Evolutionary conservation across 1,140 invertebrate species (phyloP).

Genomic region (Cataglyphis hispanica): DNA sequence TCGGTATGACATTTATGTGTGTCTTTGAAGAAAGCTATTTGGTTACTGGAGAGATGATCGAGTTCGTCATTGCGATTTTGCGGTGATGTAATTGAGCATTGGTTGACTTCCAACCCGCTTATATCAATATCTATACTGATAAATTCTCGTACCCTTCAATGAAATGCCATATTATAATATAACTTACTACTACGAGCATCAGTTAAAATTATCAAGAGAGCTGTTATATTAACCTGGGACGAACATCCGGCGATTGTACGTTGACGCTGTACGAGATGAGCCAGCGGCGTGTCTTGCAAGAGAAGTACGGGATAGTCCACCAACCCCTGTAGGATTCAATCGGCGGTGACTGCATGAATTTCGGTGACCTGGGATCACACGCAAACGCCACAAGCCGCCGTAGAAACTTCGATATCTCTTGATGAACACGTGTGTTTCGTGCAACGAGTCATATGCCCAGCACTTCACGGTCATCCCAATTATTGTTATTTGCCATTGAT

Average conservation of each 20-base stretch:
- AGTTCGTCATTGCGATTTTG: constrained; percentile 25
- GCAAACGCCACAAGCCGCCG: constrained; percentile 79
- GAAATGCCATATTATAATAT: background rate
- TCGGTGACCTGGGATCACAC: constrained; percentile 88
- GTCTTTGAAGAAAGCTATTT: constrained; percentile 90
- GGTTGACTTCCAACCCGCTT: constrained; percentile 93
- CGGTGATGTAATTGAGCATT: constrained; percentile 89
- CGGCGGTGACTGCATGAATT: constrained; percentile 90
- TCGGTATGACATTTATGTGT: constrained; percentile 95
- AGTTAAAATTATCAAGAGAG: background rate
- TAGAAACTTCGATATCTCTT: constrained; percentile 75
- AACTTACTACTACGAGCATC: too few relatives aligned
- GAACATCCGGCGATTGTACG: constrained; percentile 88
- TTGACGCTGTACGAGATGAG: constrained; percentile 92
- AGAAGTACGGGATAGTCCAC: constrained; percentile 94
- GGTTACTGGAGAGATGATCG: constrained; percentile 78
- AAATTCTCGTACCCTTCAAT: constrained; percentile 90
- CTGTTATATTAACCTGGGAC: constrained; percentile 86
- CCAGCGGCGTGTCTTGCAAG: constrained; percentile 91
- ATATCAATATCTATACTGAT: constrained; percentile 95
- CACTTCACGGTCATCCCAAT: constrained; percentile 75
- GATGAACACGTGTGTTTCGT: constrained; percentile 63
- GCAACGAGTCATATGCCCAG: constrained; percentile 61
- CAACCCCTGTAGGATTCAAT: constrained; percentile 90
- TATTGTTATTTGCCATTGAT: background rate